phyloP scores from a whole-genome alignment of 53 echinoderm and acorn worm species.

The Echinarachnius parma region DNA sequence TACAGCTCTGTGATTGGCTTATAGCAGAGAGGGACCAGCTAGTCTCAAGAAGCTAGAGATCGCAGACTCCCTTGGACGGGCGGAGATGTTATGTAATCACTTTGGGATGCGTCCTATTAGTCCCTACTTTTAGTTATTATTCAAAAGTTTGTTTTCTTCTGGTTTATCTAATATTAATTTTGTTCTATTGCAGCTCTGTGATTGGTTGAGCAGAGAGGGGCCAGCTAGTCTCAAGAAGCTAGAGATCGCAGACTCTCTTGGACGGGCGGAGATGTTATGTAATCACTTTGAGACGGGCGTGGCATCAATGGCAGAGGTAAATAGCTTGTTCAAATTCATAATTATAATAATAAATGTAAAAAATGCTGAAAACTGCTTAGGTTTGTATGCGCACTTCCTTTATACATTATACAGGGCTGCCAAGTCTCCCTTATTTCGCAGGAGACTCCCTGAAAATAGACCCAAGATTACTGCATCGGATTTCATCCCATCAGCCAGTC shows the following conservation, averaged over 20 bases:
- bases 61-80: slow-evolving; percentile 60
- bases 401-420: too few relatives aligned
- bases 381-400: too few relatives aligned
- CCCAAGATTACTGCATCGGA: too few relatives aligned
- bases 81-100: slow-evolving; percentile 76
- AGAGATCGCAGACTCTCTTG: slow-evolving; percentile 68
- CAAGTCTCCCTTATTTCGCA: too few relatives aligned
- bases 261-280: slow-evolving; percentile 70
- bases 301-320: slow-evolving; percentile 67
- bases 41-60: slow-evolving; percentile 63
- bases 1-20: slow-evolving; percentile 59
- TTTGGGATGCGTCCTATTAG: slow-evolving; percentile 85
- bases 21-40: slow-evolving; percentile 39
- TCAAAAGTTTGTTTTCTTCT: too few relatives aligned
- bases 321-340: neutral
- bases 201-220: slow-evolving; percentile 61
- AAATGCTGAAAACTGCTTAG: too few relatives aligned
- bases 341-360: neutral
- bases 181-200: slow-evolving; percentile 17
- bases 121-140: too few relatives aligned
- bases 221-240: slow-evolving; percentile 45
- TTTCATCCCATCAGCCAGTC: too few relatives aligned
- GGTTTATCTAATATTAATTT: too few relatives aligned
- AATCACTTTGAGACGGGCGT: slow-evolving; percentile 84
- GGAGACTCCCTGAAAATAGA: too few relatives aligned